phyloP scores from a whole-genome alignment of 2,113 vertebrate species.

The Leucoraja erinaceus region DNA sequence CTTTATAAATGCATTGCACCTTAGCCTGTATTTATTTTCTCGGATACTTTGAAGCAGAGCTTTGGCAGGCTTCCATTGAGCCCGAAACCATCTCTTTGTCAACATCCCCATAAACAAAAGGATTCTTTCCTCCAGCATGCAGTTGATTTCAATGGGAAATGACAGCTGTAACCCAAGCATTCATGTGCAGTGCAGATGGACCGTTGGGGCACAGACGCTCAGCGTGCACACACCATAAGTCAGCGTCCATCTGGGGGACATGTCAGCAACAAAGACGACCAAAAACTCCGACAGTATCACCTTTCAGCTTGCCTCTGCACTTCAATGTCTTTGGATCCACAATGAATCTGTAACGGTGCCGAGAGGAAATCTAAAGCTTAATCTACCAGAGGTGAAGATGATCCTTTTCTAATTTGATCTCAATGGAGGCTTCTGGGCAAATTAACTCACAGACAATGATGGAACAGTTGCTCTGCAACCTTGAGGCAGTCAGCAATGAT shows the following conservation, averaged over 20 bases:
- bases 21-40: not conserved
- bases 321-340: not conserved
- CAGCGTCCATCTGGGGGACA: not conserved
- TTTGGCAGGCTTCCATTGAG: not conserved
- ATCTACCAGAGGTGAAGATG: slow-evolving; percentile 2
- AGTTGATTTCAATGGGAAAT: not conserved
- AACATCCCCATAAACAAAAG: not conserved
- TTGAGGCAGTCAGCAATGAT: not conserved
- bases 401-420: slow-evolving; percentile 22
- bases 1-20: not conserved
- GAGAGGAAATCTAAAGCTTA: slow-evolving; percentile 14
- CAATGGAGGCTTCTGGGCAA: not conserved
- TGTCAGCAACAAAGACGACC: not conserved
- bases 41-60: not conserved
- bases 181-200: not conserved
- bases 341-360: not conserved
- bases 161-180: slow-evolving; percentile 21
- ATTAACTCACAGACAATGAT: not conserved
- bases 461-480: not conserved
- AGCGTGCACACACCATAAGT: not conserved
- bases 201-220: not conserved
- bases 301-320: not conserved
- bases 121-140: too few species aligned
- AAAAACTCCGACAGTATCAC: not conserved
- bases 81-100: not conserved